phyloP scores from a whole-genome alignment of 2,888 invertebrate species.

The Pardosa pseudoannulata region DNA sequence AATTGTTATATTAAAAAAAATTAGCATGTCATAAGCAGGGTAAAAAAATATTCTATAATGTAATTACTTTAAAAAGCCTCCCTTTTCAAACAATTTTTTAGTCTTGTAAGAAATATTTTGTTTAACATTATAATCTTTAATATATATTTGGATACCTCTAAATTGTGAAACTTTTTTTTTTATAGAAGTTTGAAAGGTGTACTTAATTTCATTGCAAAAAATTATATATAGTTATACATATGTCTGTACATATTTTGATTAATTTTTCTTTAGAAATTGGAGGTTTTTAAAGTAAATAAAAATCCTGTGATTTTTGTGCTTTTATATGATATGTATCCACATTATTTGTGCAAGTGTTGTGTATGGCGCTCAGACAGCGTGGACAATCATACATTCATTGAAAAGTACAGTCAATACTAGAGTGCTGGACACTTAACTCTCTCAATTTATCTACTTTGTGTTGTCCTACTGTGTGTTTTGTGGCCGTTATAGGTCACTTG shows the following conservation, averaged over 20 bases:
- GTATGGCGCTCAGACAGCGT: slow-evolving; percentile 24
- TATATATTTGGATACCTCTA: too few species aligned
- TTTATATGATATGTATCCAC: slow-evolving; percentile 4
- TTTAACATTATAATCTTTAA: background rate
- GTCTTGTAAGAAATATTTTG: background rate
- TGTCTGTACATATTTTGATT: background rate
- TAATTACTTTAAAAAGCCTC: slow-evolving; percentile 15
- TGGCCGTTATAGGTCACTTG: slow-evolving; percentile 69
- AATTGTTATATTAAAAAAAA: background rate
- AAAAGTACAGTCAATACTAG: slow-evolving; percentile 24
- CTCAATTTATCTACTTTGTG: slow-evolving; percentile 58
- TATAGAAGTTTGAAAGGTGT: background rate
- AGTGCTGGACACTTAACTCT: slow-evolving; percentile 66
- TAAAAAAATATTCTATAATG: background rate
- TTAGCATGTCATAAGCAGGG: slow-evolving; percentile 10
- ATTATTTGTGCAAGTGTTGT: slow-evolving; percentile 30
- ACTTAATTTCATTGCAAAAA: background rate
- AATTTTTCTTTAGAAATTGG: background rate
- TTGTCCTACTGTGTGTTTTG: slow-evolving; percentile 57
- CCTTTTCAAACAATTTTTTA: background rate
- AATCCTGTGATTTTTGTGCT: slow-evolving; percentile 15
- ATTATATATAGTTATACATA: background rate
- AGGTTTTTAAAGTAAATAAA: slow-evolving; percentile 17
- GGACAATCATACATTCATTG: slow-evolving; percentile 60
- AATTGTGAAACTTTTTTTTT: background rate